These are phyloP conservation scores for Haplotaxodon microlepis DNA, from an alignment of 2,113 vertebrate genomes.

Conservation along the genomic window DNA sequence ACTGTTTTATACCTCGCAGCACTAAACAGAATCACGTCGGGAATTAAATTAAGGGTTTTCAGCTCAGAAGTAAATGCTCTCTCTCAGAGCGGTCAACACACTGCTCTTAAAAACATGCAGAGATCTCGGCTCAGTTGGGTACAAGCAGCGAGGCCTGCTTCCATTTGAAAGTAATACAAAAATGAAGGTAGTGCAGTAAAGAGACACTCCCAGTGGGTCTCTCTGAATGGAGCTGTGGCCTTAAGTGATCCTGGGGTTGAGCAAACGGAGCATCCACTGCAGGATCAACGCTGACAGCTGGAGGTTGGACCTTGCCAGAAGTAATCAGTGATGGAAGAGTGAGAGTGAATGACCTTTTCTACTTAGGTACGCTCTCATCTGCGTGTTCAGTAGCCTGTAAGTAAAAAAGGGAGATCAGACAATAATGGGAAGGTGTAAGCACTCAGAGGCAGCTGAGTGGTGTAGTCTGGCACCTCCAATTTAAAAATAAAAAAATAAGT, in stretches of 20 bases:
- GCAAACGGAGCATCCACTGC: constrained; percentile 20
- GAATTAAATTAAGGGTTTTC: background rate
- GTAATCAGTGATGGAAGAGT: constrained; percentile 9
- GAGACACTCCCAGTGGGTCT: background rate
- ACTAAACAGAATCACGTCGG: background rate
- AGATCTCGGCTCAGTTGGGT: background rate
- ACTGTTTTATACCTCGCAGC: background rate
- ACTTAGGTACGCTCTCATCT: background rate
- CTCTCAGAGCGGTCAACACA: background rate
- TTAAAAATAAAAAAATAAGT: background rate
- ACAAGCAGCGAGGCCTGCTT: background rate
- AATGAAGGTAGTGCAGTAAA: background rate
- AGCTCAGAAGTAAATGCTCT: background rate
- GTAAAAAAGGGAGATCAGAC: background rate
- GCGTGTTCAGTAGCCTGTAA: background rate
- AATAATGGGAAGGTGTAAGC: background rate
- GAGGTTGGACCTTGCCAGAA: constrained; percentile 36
- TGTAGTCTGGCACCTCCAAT: background rate
- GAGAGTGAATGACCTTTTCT: background rate
- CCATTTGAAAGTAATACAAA: constrained; percentile 26
- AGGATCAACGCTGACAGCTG: constrained; percentile 31
- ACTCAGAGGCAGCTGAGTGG: background rate
- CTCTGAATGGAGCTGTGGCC: background rate
- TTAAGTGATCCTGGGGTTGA: constrained; percentile 28
- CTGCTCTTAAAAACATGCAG: background rate